Percentiles rank a stretch among this genome's conserved stretches.
Conservation (phyloP, 2,113 vertebrate genomes). For the Passer domesticus region DNA sequence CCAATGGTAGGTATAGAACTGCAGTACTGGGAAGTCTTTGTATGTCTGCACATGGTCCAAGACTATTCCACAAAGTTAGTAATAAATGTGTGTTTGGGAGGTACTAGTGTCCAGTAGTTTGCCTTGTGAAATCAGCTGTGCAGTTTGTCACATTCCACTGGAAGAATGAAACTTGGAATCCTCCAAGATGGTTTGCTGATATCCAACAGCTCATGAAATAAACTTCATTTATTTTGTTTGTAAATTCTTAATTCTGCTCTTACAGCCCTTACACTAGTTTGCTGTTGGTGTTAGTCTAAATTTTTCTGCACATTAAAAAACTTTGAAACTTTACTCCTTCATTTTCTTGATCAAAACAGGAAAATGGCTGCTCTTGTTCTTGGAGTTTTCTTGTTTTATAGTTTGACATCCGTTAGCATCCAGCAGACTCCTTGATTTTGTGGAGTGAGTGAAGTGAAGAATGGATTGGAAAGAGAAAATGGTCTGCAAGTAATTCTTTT, state of each 20-base stretch:
- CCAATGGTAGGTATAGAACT: slow-evolving; percentile 81
- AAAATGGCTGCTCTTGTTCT: background rate
- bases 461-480: background rate
- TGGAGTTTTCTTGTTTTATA: background rate
- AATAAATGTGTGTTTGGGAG: background rate
- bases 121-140: background rate
- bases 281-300: background rate
- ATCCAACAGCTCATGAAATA: background rate
- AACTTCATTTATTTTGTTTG: background rate
- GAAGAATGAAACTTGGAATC: background rate
- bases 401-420: background rate
- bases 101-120: background rate
- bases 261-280: background rate
- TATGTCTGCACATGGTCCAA: rapidly evolving
- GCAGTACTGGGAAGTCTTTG: background rate
- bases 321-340: background rate
- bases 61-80: background rate
- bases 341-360: background rate
- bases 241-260: background rate
- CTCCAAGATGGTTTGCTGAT: background rate
- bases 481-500: background rate
- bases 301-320: background rate
- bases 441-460: background rate
- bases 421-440: background rate
- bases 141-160: background rate